Base-by-base conservation (phyloP, 92 coral and sea anemone genomes). In the Galaxea fascicularis region DNA sequence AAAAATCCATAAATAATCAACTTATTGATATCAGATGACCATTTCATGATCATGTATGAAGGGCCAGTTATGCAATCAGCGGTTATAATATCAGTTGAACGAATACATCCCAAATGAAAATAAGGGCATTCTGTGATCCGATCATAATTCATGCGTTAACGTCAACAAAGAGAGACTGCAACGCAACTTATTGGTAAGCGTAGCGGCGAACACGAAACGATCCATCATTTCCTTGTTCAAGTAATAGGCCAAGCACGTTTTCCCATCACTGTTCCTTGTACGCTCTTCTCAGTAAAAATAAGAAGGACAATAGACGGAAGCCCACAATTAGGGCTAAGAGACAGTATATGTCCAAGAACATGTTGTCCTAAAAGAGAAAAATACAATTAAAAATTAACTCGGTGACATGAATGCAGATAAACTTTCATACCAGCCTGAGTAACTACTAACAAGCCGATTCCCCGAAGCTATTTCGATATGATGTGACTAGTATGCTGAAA, bases 301-400 rank as follows among this genome's bases (percentile, higher is more conserved):
- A 74, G 80, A 88, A 91, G 60, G 92, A 86, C n/a, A 91, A 12
- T 18, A 88, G 22, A 51, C 94, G 94, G 64, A 91, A 91, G 29
- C 89, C 94, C 15, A 84, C 80, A 82, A 91, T 54, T 52, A 91
- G 57, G 12, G 85, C 94, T 65, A 91, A 21, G 17, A 91, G 83
- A 58, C 92, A 87, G 56, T 88, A 91, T 22, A 91, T 84, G 78
- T 91, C 94, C 26, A 86, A 53, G 87, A 88, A 62, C 46, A 91
- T 62, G 49, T 89, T 91, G 86, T 91, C 82, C 94, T 91, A 62
- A 3, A 63, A 77, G 46, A 58, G 26, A 70, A 21, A 45, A n/a
- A 0, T 8, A 77, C 30, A 76, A 18, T 1, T 39, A n/a, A 62
- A 0, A 3, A 21, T 16, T 70, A 52, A 9, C 16, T 18, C 12